Percentiles rank a stretch among this genome's conserved stretches.
Conservation (phyloP, 2,113 vertebrate species). For the Rhea americana region DNA sequence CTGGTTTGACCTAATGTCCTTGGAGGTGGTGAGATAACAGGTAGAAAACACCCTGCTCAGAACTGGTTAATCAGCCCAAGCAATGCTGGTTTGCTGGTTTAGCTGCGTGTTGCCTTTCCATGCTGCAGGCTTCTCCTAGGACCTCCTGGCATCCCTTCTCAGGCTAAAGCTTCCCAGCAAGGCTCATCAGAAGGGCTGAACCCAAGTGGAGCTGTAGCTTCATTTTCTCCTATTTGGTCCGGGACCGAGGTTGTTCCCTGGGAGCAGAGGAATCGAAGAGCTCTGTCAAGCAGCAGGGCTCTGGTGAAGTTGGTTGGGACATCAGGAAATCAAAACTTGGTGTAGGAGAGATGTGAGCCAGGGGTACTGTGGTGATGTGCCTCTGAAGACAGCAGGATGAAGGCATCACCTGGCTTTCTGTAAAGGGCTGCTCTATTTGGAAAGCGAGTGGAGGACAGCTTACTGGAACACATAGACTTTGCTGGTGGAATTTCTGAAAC, state of each 20-base stretch:
- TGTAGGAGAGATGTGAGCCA: neutral
- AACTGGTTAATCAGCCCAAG: neutral
- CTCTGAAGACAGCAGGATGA: neutral
- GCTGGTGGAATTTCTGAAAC: neutral
- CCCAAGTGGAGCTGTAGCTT: neutral
- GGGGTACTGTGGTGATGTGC: neutral
- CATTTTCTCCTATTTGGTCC: neutral
- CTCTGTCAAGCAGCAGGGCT: neutral
- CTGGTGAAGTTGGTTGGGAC: neutral
- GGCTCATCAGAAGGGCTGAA: neutral
- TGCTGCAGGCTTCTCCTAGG: accelerated
- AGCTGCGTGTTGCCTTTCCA: neutral
- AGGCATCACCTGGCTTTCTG: neutral
- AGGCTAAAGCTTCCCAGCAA: neutral
- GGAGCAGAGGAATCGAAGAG: neutral
- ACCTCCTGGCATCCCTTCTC: neutral
- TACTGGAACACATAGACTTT: accelerated
- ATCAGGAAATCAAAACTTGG: neutral
- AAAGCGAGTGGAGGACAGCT: neutral
- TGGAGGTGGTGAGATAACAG: neutral
- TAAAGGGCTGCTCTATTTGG: neutral
- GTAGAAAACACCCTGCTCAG: neutral
- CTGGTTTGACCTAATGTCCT: neutral
- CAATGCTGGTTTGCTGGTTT: neutral
- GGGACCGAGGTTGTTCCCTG: neutral